These are phyloP conservation scores for Montipora capricornis DNA, from an alignment of 64 coral and sea anemone genomes.

Conservation along the genomic window DNA sequence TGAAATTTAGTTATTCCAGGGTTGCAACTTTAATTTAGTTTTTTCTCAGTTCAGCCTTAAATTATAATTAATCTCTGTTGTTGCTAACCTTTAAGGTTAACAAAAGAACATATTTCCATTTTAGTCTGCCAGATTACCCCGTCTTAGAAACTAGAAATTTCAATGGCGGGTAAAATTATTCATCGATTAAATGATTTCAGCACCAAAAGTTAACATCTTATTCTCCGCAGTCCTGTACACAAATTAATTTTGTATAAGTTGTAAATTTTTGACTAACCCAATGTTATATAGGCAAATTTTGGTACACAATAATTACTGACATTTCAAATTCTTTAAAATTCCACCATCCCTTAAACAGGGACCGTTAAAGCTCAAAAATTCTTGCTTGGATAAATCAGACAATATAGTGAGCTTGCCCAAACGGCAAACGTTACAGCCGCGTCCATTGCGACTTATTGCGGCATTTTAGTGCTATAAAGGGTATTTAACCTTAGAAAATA, in stretches of 20 bases:
- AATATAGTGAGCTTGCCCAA: not conserved
- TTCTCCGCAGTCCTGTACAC: constrained; percentile 30
- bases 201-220: not conserved
- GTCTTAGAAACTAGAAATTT: not conserved
- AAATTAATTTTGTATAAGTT: constrained; percentile 48
- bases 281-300: constrained; percentile 9
- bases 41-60: not conserved
- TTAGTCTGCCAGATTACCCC: not conserved
- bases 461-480: constrained; percentile 30
- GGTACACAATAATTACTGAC: not conserved
- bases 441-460: not conserved
- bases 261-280: constrained; percentile 14
- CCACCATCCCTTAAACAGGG: not conserved
- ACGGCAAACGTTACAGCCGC: not conserved
- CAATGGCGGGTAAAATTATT: not conserved
- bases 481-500: not conserved
- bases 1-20: constrained; percentile 12
- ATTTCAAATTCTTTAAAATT: constrained; percentile 45
- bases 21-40: constrained; percentile 10
- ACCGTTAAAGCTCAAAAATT: not conserved
- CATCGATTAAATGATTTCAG: not conserved
- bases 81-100: not conserved
- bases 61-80: not conserved
- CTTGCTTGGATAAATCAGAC: not conserved
- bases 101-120: not conserved